Base-by-base conservation (phyloP, 2,888 invertebrate species). In the Drosophila phalerata region DNA sequence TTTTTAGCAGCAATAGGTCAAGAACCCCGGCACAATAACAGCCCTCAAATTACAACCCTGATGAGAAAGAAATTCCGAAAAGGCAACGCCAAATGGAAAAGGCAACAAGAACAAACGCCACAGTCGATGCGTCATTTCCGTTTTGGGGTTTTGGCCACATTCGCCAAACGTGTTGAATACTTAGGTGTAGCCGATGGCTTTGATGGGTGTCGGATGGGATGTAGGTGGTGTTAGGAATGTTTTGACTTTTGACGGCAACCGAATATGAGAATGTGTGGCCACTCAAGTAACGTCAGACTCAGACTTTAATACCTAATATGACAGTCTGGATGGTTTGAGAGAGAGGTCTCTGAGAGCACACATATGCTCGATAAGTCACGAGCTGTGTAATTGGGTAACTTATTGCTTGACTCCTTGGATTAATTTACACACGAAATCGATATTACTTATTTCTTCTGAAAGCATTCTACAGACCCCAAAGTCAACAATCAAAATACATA, bases 51-150 rank as follows among this genome's bases (percentile, higher is more conserved):
- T 68, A 52, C 72, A 58, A 47, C 64, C 47, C 63, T 45, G 40
- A 15, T 15, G 11, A 48, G 56, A 68, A 58, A 25, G 49, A 30
- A 75, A 53, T 37, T 13, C 17, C 49, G 37, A 30, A 80, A 61
- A 52, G 49, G 43, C 69, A 28, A 56, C 55, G 52, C 28, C 45
- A 47, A 47, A 30, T 17, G n/a, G 10, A 19, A 62, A 61, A 13
- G 34, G 42, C 53, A 53, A 47, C 48, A 55, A 67, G 60, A 65
- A 66, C 43, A 64, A 65, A 83, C 62, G 62, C 62, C 51, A 40
- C 40, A 47, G 49, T 32, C 73, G 66, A 68, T 88, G 88, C 85
- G 85, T 82, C 88, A 85, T 72, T 70, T 87, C 79, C 79, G 62
- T 43, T 48, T 40, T n/a, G 30, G 34, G 58, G 47, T 17, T 25